These are phyloP conservation scores for Bombyx mandarina DNA, from an alignment of 1,140 invertebrate species.

Conservation along the genomic window DNA sequence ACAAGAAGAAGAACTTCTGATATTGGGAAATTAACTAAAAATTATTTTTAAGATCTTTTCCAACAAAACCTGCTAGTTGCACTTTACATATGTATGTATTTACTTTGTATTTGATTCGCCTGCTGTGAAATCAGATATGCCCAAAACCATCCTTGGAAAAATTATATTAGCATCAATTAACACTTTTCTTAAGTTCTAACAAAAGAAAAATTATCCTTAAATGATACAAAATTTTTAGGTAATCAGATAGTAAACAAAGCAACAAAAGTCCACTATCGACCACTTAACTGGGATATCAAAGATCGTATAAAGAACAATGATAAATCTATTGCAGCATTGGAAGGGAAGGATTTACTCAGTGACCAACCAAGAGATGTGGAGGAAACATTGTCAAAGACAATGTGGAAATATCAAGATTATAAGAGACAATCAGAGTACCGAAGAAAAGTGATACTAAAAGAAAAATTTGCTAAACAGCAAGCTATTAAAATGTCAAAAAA, in stretches of 20 bases:
- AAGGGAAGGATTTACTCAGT: constrained; percentile 51
- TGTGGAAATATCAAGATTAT: constrained; percentile 37
- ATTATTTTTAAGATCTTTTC: too few species aligned
- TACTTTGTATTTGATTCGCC: not conserved
- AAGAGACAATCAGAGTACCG: constrained; percentile 29
- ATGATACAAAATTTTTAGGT: constrained; percentile 32
- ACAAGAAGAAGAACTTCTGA: too few species aligned
- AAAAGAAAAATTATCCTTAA: not conserved
- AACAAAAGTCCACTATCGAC: constrained; percentile 38
- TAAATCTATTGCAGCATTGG: constrained; percentile 54
- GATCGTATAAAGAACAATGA: constrained; percentile 57
- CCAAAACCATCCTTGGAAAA: not conserved
- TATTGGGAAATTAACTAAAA: too few species aligned
- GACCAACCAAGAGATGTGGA: constrained; percentile 29
- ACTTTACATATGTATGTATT: too few species aligned
- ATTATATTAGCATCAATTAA: not conserved
- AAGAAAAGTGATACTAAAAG: constrained; percentile 39
- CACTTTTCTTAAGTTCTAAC: not conserved
- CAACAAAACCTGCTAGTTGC: too few species aligned
- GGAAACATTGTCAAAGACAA: constrained; percentile 36
- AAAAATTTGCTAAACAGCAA: constrained; percentile 45
- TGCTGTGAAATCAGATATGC: not conserved
- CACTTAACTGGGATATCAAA: constrained; percentile 48
- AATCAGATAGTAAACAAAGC: constrained; percentile 29
- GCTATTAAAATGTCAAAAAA: constrained; percentile 26